Evolutionary conservation across 2,113 vertebrate genomes (phyloP), one percentile per base, ranked within the genome.

Genomic region (Ceuthmochares aereus): DNA sequence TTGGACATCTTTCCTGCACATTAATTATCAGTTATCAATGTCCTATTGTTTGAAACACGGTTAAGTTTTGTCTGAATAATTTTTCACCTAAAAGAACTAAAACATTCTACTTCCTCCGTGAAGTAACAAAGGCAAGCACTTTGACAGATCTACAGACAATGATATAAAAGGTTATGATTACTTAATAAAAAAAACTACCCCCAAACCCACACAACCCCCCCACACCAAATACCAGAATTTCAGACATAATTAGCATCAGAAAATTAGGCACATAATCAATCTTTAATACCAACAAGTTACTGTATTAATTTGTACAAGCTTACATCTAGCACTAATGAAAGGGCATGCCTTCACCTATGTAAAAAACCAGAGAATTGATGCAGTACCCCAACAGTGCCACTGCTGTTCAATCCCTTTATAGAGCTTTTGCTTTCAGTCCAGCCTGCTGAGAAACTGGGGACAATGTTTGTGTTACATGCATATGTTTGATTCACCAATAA

Each of bases 121-220:
- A 67, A 77, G 51, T 26, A 80, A 81, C 10, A 69, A 93, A 67
- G 14, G 14, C 18, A 70, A 60, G n/a, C 25, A 45, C 45, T 91
- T 73, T 78, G 30, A 69, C 9, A 81, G 17, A 59, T 75, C 58
- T 64, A 89, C 3, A 4, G 21, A 25, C 6, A 49, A 19, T 5
- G 23, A 83, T 9, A 84, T 10, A 75, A 83, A 77, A 74, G 6
- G 2, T 4, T 34, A 84, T 2, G 10, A 54, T 74, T 74, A 78
- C 59, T 78, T 80, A 0, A 43, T 19, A 1, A 56, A 54, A 32
- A 78, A 76, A 47, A 3, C 8, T 15, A 40, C 2, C 7, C n/a
- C 14, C 12, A 63, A 49, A 84, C 14, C 0, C 19, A 40, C 68
- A n/a, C 5, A 21, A 2, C 12, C 21, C 47, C 8, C 47, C 4